A percentile compares a stretch with the other conserved stretches of the same genome.
Conservation (phyloP, 2,888 invertebrate species). For the Phyllotreta striolata region DNA sequence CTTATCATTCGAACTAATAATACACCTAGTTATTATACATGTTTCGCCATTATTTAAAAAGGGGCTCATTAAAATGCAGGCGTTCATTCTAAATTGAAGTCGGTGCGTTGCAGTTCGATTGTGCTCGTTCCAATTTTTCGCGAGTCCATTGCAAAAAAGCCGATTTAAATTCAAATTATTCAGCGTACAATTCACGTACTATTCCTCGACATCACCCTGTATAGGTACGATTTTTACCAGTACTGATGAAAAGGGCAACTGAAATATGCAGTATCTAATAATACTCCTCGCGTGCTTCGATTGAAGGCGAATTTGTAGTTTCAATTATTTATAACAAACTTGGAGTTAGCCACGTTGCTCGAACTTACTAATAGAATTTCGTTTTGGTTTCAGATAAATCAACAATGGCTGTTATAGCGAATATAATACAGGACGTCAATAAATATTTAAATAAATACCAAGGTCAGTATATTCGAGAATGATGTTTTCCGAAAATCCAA, state of each 20-base stretch:
- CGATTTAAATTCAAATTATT: too few relatives aligned
- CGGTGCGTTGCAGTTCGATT: slow-evolving; percentile 11
- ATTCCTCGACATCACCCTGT: too few relatives aligned
- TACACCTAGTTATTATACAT: neutral
- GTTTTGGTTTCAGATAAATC: slow-evolving; percentile 64
- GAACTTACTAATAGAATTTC: slow-evolving; percentile 1
- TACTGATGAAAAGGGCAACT: too few relatives aligned
- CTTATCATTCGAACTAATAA: slow-evolving; percentile 12
- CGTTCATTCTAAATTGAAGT: slow-evolving; percentile 8
- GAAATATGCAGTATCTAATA: too few relatives aligned
- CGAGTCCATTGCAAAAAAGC: slow-evolving; percentile 1
- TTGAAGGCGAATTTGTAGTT: neutral
- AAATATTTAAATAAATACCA: slow-evolving; percentile 83
- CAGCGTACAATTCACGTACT: too few relatives aligned
- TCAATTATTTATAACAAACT: neutral
- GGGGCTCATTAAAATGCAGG: slow-evolving; percentile 12
- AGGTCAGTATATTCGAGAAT: slow-evolving; percentile 68
- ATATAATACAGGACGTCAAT: slow-evolving; percentile 81
- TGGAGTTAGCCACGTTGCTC: neutral
- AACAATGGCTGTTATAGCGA: slow-evolving; percentile 82
- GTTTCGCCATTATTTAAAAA: slow-evolving; percentile 16
- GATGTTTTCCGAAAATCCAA: neutral
- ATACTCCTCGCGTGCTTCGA: too few relatives aligned
- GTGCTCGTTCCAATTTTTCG: slow-evolving; percentile 7
- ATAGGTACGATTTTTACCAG: too few relatives aligned